A percentile compares a stretch with the other conserved stretches of the same genome.
Evolutionary conservation across 92 coral and sea anemone genomes (phyloP).

Genomic region (Galaxea fascicularis): DNA sequence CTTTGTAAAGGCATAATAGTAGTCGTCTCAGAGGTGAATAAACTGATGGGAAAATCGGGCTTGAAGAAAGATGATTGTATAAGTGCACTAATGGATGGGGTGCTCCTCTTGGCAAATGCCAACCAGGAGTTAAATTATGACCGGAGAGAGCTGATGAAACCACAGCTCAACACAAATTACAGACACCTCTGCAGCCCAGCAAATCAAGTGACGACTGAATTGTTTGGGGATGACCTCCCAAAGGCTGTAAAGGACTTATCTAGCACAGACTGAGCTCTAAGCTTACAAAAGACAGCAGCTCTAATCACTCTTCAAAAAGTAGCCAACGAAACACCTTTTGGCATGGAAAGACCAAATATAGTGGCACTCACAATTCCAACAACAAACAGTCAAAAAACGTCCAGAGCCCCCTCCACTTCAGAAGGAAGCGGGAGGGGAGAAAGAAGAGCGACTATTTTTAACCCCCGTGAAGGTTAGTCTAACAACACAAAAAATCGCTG

Average conservation of each 20-base stretch:
- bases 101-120: conserved; percentile 47
- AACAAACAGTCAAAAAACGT: conserved; percentile 15
- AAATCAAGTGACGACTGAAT: conserved; percentile 15
- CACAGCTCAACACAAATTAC: conserved; percentile 31
- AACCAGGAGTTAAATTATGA: conserved; percentile 21
- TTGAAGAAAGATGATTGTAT: conserved; percentile 6
- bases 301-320: neutral
- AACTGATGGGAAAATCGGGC: conserved; percentile 22
- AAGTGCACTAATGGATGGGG: conserved; percentile 40
- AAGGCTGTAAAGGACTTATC: neutral
- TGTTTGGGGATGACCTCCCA: no score
- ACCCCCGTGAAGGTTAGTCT: neutral
- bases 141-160: conserved; percentile 29
- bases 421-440: no score
- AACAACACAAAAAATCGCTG: conserved; percentile 1
- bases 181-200: conserved; percentile 27
- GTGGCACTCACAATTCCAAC: no score
- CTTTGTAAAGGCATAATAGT: conserved; percentile 50
- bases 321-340: neutral
- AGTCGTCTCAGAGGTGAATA: conserved; percentile 21
- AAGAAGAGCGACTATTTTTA: no score
- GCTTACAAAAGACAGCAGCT: conserved; percentile 8
- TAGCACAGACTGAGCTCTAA: neutral
- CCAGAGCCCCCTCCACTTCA: conserved; percentile 31
- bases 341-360: neutral